phyloP scores from a whole-genome alignment of 2,888 invertebrate genomes.

The Drosophila koepferae region DNA sequence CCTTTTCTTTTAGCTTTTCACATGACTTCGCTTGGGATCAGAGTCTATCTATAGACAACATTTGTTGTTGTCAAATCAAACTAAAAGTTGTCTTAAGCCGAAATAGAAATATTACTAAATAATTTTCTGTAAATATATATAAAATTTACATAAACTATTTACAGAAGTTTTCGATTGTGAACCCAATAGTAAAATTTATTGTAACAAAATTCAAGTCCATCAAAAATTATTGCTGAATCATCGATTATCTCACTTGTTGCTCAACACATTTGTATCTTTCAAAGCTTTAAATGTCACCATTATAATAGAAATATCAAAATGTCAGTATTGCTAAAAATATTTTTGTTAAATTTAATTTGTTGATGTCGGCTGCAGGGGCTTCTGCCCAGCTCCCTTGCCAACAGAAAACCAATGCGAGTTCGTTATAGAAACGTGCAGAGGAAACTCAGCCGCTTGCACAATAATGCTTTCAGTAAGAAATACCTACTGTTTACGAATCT shows the following conservation, averaged over 20 bases:
- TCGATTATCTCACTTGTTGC: too few relatives aligned
- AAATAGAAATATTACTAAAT: not conserved
- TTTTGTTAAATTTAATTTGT: constrained; percentile 29
- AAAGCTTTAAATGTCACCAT: constrained; percentile 17
- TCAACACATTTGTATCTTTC: too few relatives aligned
- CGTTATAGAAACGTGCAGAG: constrained; percentile 20
- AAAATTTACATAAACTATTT: not conserved
- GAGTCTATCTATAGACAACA: not conserved
- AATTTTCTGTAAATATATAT: not conserved
- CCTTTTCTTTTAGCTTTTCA: not conserved
- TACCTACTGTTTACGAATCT: constrained; percentile 92
- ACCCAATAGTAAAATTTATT: not conserved
- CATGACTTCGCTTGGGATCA: not conserved
- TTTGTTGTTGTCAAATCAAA: not conserved
- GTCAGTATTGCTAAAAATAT: constrained; percentile 10
- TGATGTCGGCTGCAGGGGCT: constrained; percentile 30
- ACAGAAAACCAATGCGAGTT: constrained; percentile 26
- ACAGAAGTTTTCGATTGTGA: too few relatives aligned
- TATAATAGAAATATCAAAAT: constrained; percentile 10
- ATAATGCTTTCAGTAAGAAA: constrained; percentile 87
- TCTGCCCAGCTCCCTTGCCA: not conserved
- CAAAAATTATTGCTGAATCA: too few relatives aligned
- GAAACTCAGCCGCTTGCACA: constrained; percentile 33
- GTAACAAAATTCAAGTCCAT: too few relatives aligned
- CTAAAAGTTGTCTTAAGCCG: not conserved